These are phyloP conservation scores for Dasyprocta punctata DNA, from an alignment of 2,113 vertebrate genomes.

Conservation along the genomic window DNA sequence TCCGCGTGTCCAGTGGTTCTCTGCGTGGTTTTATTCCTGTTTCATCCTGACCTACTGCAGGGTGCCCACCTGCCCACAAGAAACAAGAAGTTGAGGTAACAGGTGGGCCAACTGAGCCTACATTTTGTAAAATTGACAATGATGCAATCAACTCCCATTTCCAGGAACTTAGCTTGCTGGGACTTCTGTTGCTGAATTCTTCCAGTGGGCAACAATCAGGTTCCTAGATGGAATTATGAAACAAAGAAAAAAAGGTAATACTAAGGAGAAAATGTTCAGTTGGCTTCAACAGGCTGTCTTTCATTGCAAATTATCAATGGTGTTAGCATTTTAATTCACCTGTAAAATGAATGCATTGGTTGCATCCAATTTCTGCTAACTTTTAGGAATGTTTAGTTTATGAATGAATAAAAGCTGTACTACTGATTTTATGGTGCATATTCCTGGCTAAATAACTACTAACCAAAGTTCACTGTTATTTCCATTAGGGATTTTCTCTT, in stretches of 20 bases:
- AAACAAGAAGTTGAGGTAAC: slow-evolving; percentile 41
- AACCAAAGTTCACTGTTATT: not conserved
- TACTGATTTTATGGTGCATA: not conserved
- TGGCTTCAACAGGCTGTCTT: not conserved
- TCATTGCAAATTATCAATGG: not conserved
- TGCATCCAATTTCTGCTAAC: not conserved
- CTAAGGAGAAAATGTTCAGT: not conserved
- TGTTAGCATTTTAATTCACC: slow-evolving; percentile 7
- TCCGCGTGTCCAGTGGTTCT: not conserved
- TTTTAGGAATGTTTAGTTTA: slow-evolving; percentile 30
- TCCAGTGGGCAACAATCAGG: not conserved
- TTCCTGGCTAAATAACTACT: not conserved
- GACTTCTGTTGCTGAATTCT: not conserved
- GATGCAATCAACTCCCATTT: not conserved
- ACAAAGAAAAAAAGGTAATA: not conserved
- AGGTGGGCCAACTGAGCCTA: not conserved
- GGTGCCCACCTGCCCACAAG: not conserved
- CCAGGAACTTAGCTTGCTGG: not conserved
- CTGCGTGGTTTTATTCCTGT: slow-evolving; percentile 10
- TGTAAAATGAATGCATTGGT: not conserved
- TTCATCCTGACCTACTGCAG: not conserved
- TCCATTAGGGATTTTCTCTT: not conserved
- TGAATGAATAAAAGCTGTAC: not conserved
- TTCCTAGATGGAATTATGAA: not conserved
- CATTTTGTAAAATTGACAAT: not conserved